Percentiles rank a stretch among this genome's conserved stretches.
phyloP scores from a whole-genome alignment of 2,888 invertebrate genomes.

The Spodoptera picta region DNA sequence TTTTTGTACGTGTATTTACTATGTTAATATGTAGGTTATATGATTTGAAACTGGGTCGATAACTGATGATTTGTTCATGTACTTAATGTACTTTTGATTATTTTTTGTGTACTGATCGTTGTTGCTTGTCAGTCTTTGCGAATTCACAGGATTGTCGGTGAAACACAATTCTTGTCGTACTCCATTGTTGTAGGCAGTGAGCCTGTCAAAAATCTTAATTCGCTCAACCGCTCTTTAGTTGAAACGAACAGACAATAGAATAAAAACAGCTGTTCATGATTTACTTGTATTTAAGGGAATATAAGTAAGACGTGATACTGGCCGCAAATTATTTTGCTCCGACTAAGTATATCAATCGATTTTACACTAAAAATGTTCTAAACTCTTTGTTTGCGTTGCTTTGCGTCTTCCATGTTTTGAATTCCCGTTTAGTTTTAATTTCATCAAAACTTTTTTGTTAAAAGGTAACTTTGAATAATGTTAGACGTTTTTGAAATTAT shows the following conservation, averaged over 20 bases:
- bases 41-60: not conserved
- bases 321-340: too few relatives aligned
- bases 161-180: slow-evolving; percentile 25
- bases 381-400: too few relatives aligned
- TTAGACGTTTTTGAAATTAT: too few relatives aligned
- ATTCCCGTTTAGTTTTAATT: too few relatives aligned
- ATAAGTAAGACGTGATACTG: slow-evolving; percentile 18
- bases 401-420: too few relatives aligned
- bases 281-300: slow-evolving; percentile 17
- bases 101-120: not conserved
- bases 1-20: not conserved
- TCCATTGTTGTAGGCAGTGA: slow-evolving; percentile 38
- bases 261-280: slow-evolving; percentile 52
- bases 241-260: slow-evolving; percentile 40
- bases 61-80: not conserved
- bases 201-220: slow-evolving; percentile 41
- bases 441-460: too few relatives aligned
- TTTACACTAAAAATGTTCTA: too few relatives aligned
- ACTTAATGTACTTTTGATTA: slow-evolving; percentile 7
- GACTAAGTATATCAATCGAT: too few relatives aligned
- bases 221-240: slow-evolving; percentile 19
- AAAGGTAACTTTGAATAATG: too few relatives aligned
- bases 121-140: slow-evolving; percentile 3
- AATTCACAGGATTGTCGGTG: slow-evolving; percentile 12
- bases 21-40: slow-evolving; percentile 3